Conservation (phyloP, 2,797 vertebrate genomes). For the Melanotaenia boesemani region DNA sequence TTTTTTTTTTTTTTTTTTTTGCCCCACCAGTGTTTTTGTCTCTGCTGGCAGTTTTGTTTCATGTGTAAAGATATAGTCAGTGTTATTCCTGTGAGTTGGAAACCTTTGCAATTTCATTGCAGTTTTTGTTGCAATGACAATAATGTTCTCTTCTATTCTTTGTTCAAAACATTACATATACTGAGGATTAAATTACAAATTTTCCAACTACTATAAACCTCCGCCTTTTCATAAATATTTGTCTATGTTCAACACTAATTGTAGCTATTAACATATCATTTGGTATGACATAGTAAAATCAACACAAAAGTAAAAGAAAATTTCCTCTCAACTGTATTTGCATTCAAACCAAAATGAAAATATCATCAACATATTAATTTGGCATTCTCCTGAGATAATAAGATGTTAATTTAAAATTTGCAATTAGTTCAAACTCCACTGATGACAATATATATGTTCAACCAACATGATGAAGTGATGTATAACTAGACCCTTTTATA, state of each 20-base stretch:
- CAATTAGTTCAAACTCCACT: too few species aligned
- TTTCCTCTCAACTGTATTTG: not conserved
- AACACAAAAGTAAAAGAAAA: not conserved
- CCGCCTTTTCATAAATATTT: not conserved
- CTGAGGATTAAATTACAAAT: not conserved
- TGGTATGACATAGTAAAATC: not conserved
- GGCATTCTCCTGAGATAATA: too few species aligned
- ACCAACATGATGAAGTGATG: too few species aligned
- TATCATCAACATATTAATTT: too few species aligned
- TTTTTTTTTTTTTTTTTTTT: not conserved
- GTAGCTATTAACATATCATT: too few species aligned
- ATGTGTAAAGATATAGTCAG: not conserved
- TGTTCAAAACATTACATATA: not conserved
- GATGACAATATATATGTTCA: too few species aligned
- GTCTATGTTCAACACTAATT: not conserved
- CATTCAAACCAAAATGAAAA: not conserved
- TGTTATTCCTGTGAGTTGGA: not conserved
- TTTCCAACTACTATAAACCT: not conserved
- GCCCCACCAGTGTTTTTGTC: not conserved
- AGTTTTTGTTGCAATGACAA: too few species aligned
- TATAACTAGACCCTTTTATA: not conserved
- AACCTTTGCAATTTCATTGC: too few species aligned
- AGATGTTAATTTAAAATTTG: too few species aligned
- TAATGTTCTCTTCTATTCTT: not conserved
- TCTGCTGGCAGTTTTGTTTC: not conserved